These are phyloP conservation scores for Hippocampus barbouri DNA, from an alignment of 2,113 vertebrate genomes.

Conservation along the genomic window DNA sequence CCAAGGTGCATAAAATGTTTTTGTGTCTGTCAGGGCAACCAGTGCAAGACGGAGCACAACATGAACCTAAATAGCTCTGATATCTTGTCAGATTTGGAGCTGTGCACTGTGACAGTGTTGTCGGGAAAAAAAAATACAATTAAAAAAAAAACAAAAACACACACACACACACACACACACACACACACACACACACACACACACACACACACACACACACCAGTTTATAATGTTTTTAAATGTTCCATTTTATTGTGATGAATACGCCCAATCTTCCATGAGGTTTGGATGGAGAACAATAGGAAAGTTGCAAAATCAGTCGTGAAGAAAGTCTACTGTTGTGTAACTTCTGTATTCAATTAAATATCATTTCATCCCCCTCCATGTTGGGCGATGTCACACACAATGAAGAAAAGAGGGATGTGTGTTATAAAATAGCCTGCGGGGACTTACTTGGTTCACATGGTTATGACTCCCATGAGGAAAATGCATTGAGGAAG, in stretches of 20 bases:
- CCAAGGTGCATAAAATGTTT: neutral
- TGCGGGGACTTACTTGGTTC: neutral
- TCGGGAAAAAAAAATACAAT: no score
- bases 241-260: neutral
- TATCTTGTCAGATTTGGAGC: no score
- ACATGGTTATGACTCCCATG: constrained; percentile 2
- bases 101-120: no score
- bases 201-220: no score
- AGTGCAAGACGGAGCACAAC: neutral
- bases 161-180: no score
- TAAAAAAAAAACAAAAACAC: no score
- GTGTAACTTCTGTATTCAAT: neutral
- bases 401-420: neutral
- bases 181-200: no score
- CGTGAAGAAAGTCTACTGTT: neutral
- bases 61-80: neutral
- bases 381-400: neutral
- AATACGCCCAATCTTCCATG: neutral
- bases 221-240: neutral
- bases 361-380: neutral
- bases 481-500: constrained; percentile 1
- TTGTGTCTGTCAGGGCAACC: neutral
- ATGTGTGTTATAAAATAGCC: constrained; percentile 4
- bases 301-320: neutral
- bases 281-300: neutral